Conservation (phyloP, 2,888 invertebrate species). For the Eupithecia vulgata region DNA sequence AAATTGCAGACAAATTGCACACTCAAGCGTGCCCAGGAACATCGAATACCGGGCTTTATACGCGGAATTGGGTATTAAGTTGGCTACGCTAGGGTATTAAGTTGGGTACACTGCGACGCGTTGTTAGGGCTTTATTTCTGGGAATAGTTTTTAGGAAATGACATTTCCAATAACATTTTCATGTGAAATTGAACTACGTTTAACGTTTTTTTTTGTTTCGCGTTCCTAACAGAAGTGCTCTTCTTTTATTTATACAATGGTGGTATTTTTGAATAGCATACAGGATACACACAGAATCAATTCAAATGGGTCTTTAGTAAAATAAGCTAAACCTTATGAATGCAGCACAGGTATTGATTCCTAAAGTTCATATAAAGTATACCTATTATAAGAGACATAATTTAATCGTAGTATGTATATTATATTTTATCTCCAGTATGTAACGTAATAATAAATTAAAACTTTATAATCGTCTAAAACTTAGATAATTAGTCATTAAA, state of each 20-base stretch:
- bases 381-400: too few relatives aligned
- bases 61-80: conserved; percentile 7
- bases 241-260: neutral
- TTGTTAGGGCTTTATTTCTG: neutral
- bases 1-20: conserved; percentile 21
- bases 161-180: neutral
- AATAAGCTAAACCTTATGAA: too few relatives aligned
- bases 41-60: neutral
- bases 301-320: too few relatives aligned
- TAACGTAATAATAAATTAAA: too few relatives aligned
- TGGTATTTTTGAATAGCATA: neutral
- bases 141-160: neutral
- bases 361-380: too few relatives aligned
- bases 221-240: neutral
- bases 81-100: neutral
- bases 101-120: neutral
- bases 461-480: too few relatives aligned
- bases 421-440: too few relatives aligned
- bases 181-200: neutral
- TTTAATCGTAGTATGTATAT: too few relatives aligned
- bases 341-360: too few relatives aligned
- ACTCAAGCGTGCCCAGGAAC: conserved; percentile 1
- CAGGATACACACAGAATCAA: neutral
- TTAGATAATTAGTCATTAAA: too few relatives aligned
- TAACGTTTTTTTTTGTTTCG: neutral